Evolutionary conservation across 2,113 vertebrate genomes (phyloP), one percentile per base, ranked within the genome.

Genomic region (Stercorarius parasiticus): DNA sequence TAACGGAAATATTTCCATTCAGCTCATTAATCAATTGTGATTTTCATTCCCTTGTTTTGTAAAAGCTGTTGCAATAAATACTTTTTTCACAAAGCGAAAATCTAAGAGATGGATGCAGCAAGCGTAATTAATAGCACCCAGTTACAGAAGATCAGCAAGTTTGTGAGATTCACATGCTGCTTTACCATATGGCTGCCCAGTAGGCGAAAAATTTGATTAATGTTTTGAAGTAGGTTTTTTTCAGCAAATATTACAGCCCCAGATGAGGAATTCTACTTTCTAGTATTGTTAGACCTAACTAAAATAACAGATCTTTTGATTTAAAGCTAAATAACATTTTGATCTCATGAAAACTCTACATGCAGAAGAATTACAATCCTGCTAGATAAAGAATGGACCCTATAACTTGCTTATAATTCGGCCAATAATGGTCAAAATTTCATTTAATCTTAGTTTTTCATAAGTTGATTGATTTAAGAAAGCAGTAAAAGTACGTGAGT

Each of bases 201-300:
- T 99, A 99, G 99, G 99, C 99, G 99, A 99, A 99, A 99, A 99
- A 99, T 99, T 99, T 99, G 99, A 99, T 99, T 99, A 99, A 99
- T 99, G 99, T 99, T 99, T 99, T 99, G 97, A 99, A 98, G 98
- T 98, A 98, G 98, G 96, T 98, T 98, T 99, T 99, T 99, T 98
- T 97, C 98, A 98, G 97, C 98, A 99, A 99, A 99, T 99, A 99
- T 99, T 99, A 99, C 98, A 99, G 99, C 98, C 98, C 98, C 98
- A 99, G 98, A 98, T 98, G 98, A 98, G 98, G 97, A 98, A 95
- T 92, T 97, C 98, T 96, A 96, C 97, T 98, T 98, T 97, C 65
- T 94, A 96, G 96, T 97, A 97, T 96, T 95, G 96, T 98, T 98
- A 97, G 91, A 93, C 96, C 94, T 97, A 95, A 86, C 95, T 74